Evolutionary conservation across 2,888 invertebrate genomes (phyloP).

Genomic region (Microdon myrmicae): DNA sequence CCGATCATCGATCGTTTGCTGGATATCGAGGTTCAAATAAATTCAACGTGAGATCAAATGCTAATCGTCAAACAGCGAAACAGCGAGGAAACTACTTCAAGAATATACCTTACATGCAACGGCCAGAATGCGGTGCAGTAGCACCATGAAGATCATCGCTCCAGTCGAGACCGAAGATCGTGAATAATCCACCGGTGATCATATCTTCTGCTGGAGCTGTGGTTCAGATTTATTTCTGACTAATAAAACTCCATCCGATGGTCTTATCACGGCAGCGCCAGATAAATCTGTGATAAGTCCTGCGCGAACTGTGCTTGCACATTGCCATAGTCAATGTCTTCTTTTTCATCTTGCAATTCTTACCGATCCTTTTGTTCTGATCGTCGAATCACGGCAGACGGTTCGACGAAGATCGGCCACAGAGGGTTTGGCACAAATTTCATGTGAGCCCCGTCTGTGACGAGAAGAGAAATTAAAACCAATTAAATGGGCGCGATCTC

Average conservation of each 20-base stretch:
- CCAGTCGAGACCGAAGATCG: conserved; percentile 26
- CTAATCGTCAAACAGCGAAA: conserved; percentile 40
- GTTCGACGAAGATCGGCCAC: conserved; percentile 15
- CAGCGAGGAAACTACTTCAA: conserved; percentile 10
- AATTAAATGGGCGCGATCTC: conserved; percentile 59
- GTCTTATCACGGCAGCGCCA: conserved; percentile 45
- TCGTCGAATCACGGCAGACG: not conserved
- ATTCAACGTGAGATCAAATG: conserved; percentile 45
- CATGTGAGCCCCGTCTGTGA: conserved; percentile 23
- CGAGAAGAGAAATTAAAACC: conserved; percentile 58
- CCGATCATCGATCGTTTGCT: conserved; percentile 37
- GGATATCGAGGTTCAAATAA: conserved; percentile 42
- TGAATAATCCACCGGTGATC: conserved; percentile 52
- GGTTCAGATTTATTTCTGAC: conserved; percentile 56
- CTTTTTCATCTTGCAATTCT: conserved; percentile 6
- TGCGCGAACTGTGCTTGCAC: conserved; percentile 11
- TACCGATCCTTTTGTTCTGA: not conserved
- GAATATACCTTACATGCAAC: too few species aligned
- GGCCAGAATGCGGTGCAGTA: conserved; percentile 4
- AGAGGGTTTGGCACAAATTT: conserved; percentile 38
- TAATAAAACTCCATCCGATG: conserved; percentile 54
- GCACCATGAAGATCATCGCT: conserved; percentile 6
- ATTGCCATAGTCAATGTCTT: conserved; percentile 27
- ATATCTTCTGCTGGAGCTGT: conserved; percentile 49
- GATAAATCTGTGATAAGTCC: conserved; percentile 51